Percentiles rank a stretch among this genome's conserved stretches.
phyloP scores from a whole-genome alignment of 1,140 invertebrate species.

The Asbolus verrucosus region DNA sequence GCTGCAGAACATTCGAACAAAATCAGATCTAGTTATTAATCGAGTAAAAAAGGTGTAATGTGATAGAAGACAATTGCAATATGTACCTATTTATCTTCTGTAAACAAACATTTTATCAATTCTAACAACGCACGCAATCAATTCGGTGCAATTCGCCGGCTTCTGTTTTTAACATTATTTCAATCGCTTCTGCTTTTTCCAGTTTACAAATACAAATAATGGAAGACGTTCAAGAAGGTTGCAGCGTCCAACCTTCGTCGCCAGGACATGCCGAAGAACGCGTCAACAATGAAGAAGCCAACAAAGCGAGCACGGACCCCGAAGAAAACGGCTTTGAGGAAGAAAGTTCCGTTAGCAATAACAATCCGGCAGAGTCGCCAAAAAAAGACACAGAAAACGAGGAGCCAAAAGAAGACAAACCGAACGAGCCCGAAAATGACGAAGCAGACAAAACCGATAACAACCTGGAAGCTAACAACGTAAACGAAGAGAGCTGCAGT shows the following conservation, averaged over 20 bases:
- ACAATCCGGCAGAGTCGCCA: conserved; percentile 31
- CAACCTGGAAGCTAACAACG: conserved; percentile 28
- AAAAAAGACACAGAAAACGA: conserved; percentile 38
- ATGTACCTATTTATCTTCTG: conserved; percentile 21
- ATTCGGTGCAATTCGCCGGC: not conserved
- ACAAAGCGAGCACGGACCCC: conserved; percentile 18
- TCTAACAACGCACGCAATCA: not conserved
- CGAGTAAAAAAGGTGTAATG: no score
- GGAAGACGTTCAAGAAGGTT: conserved; percentile 64
- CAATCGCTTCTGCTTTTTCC: conserved; percentile 54
- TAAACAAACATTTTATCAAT: conserved; percentile 22
- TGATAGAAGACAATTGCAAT: not conserved
- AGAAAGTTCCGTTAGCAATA: conserved; percentile 30
- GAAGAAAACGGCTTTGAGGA: conserved; percentile 38
- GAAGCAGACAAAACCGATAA: conserved; percentile 40
- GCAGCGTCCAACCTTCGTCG: conserved; percentile 61
- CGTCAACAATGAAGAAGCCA: conserved; percentile 47
- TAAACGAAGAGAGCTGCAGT: conserved; percentile 49
- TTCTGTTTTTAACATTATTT: not conserved
- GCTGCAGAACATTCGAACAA: no score
- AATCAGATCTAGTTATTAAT: no score
- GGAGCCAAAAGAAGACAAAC: conserved; percentile 46
- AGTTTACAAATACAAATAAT: conserved; percentile 66
- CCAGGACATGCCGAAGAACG: conserved; percentile 63
- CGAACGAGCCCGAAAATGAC: conserved; percentile 31